Percentiles rank a stretch among this genome's conserved stretches.
phyloP scores from a whole-genome alignment of 2,797 vertebrate species.

The Mormyrops attenuatus region DNA sequence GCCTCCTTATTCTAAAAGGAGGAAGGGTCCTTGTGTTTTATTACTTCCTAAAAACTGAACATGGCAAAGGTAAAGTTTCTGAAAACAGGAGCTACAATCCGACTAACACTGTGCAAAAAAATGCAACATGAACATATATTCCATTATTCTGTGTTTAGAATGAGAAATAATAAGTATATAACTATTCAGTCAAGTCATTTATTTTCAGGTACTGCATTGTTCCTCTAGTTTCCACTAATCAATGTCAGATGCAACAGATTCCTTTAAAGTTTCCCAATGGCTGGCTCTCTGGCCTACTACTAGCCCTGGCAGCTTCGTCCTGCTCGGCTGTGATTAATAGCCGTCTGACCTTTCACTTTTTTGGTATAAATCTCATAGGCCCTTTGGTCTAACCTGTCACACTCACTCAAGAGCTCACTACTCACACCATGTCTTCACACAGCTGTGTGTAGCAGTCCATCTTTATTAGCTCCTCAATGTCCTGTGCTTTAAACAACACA shows the following conservation, averaged over 20 bases:
- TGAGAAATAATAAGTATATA: not conserved
- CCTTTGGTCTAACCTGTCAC: conserved; percentile 43
- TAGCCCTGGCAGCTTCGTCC: conserved; percentile 10
- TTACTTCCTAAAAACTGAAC: conserved; percentile 16
- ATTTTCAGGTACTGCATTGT: conserved; percentile 21
- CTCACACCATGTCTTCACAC: conserved; percentile 21
- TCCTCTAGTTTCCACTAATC: conserved; percentile 53
- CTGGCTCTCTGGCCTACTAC: conserved; percentile 49
- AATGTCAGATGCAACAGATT: conserved; percentile 62
- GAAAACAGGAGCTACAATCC: conserved; percentile 35
- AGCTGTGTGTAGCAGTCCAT: conserved; percentile 40
- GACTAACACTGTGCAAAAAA: conserved; percentile 27
- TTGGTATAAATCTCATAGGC: conserved; percentile 55
- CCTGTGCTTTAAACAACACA: conserved; percentile 6
- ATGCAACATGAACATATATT: not conserved
- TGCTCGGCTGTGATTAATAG: conserved; percentile 60
- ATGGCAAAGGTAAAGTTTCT: conserved; percentile 39
- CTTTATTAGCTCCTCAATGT: conserved; percentile 22
- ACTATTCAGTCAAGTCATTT: not conserved
- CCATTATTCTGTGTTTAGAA: not conserved
- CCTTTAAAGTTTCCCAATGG: conserved; percentile 57
- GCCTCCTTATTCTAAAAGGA: not conserved
- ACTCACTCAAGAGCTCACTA: conserved; percentile 29
- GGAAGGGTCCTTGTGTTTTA: not conserved
- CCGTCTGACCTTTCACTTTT: conserved; percentile 57